Percentiles rank a stretch among this genome's conserved stretches.
These are phyloP conservation scores for Coluber constrictor DNA, from an alignment of 2,797 vertebrate species.

Conservation along the genomic window DNA sequence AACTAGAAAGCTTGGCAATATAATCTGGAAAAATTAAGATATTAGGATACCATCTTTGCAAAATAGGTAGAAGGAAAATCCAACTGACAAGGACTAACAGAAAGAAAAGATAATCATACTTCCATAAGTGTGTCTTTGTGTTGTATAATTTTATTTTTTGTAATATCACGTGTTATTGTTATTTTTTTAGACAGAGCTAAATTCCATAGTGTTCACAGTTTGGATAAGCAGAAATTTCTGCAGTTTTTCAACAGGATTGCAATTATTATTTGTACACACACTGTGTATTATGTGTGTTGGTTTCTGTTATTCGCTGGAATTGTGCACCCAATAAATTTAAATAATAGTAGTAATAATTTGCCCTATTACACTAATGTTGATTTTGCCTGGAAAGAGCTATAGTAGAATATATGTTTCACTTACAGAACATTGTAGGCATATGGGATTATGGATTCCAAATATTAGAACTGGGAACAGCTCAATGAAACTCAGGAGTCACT, in stretches of 20 bases:
- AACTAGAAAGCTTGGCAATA: neutral
- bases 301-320: neutral
- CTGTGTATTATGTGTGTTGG: neutral
- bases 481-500: neutral
- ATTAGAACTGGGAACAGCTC: neutral
- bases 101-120: neutral
- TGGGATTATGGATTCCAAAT: neutral
- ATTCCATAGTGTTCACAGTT: neutral
- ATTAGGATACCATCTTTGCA: neutral
- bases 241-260: neutral
- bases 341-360: neutral
- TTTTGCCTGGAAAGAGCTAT: neutral
- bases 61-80: neutral
- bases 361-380: neutral
- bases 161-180: neutral
- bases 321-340: neutral
- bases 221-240: neutral
- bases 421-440: neutral
- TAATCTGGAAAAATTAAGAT: neutral
- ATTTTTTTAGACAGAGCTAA: neutral
- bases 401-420: neutral
- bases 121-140: neutral
- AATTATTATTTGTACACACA: neutral
- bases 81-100: neutral
- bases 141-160: neutral